phyloP scores from a whole-genome alignment of 2,888 invertebrate species.

The Tipula helvola region DNA sequence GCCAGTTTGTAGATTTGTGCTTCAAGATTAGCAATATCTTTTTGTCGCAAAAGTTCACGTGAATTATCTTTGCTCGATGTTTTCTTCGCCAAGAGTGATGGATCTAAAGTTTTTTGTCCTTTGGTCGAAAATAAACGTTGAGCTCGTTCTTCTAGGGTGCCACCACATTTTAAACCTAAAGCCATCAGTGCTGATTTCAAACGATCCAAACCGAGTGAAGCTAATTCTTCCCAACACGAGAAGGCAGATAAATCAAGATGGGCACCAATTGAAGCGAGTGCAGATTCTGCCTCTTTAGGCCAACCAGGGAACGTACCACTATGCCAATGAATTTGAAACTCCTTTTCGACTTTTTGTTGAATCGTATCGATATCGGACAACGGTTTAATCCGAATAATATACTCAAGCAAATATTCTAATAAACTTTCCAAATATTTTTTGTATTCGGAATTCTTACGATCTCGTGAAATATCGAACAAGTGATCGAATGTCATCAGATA shows the following conservation, averaged over 20 bases:
- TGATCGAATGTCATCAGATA: constrained; percentile 91
- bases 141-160: constrained; percentile 93
- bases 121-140: constrained; percentile 93
- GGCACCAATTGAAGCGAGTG: constrained; percentile 86
- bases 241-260: constrained; percentile 97
- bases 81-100: constrained; percentile 81
- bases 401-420: constrained; percentile 75
- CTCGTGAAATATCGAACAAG: constrained; percentile 87
- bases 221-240: constrained; percentile 93
- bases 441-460: constrained; percentile 78
- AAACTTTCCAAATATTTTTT: constrained; percentile 72
- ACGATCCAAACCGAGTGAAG: constrained; percentile 91
- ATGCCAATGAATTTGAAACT: constrained; percentile 80
- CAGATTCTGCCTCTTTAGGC: constrained; percentile 92
- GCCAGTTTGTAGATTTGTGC: constrained; percentile 81
- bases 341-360: constrained; percentile 61
- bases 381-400: constrained; percentile 72
- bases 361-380: constrained; percentile 70
- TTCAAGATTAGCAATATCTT: constrained; percentile 79
- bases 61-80: constrained; percentile 43
- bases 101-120: constrained; percentile 85
- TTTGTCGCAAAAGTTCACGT: constrained; percentile 55
- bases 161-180: constrained; percentile 94
- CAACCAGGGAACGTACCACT: constrained; percentile 87
- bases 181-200: constrained; percentile 96